Percentiles rank a stretch among this genome's conserved stretches.
phyloP scores from a whole-genome alignment of 2,113 vertebrate species.

The Vimba vimba region DNA sequence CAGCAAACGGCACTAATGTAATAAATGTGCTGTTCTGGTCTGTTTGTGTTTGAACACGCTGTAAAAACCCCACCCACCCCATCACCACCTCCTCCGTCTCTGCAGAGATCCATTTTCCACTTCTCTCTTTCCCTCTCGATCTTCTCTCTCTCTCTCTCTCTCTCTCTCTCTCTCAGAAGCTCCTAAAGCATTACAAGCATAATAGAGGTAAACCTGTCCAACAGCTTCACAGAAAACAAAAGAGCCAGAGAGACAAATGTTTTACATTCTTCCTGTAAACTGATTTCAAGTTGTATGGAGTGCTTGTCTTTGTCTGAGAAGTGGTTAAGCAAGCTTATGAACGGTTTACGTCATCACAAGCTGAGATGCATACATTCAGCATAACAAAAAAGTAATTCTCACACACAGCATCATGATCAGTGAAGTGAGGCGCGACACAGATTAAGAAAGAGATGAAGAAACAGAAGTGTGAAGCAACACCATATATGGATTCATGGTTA shows the following conservation, averaged over 20 bases:
- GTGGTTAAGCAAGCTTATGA: background rate
- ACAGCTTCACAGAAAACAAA: conserved; percentile 49
- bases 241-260: background rate
- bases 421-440: background rate
- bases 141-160: background rate
- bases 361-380: background rate
- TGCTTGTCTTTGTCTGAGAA: background rate
- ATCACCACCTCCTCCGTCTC: background rate
- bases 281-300: background rate
- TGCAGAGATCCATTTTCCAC: conserved; percentile 34
- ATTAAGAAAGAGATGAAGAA: conserved; percentile 30
- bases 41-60: conserved; percentile 5
- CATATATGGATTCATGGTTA: conserved; percentile 76
- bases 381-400: background rate
- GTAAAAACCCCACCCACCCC: conserved; percentile 41
- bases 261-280: background rate
- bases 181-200: conserved; percentile 1
- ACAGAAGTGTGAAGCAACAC: conserved; percentile 56
- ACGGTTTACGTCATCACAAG: background rate
- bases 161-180: background rate
- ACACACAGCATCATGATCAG: background rate
- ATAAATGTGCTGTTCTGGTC: conserved; percentile 18
- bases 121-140: background rate
- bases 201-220: conserved; percentile 26
- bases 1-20: conserved; percentile 1